A percentile compares a stretch with the other conserved stretches of the same genome.
Evolutionary conservation across 2,113 vertebrate species (phyloP).

Genomic region (Regulus satrapa): DNA sequence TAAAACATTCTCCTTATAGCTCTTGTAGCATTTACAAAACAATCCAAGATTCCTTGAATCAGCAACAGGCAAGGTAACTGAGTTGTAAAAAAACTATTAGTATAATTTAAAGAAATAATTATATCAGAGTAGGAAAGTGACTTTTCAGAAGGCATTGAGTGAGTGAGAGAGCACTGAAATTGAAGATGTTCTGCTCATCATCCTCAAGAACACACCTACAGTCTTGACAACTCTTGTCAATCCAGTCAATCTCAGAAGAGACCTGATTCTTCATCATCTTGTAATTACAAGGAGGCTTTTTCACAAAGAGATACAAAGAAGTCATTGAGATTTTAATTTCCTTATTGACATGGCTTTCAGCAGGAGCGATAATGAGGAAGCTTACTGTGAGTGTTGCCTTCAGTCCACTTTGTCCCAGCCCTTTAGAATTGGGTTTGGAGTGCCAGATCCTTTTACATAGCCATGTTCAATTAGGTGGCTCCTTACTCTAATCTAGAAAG

Average conservation of each 20-base stretch:
- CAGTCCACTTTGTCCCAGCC: neutral
- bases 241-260: neutral
- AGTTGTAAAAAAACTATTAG: neutral
- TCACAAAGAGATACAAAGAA: neutral
- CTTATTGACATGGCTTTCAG: neutral
- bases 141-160: neutral
- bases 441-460: neutral
- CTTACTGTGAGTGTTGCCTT: neutral
- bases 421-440: neutral
- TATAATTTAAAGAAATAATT: neutral
- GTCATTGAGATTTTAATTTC: neutral
- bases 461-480: neutral
- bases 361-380: neutral
- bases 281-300: neutral
- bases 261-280: neutral
- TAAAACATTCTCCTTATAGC: neutral
- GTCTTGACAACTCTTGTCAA: neutral
- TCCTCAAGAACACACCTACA: neutral
- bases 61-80: neutral
- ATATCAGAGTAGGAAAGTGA: neutral
- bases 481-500: neutral
- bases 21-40: neutral
- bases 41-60: neutral
- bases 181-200: neutral
- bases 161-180: neutral